A percentile compares a stretch with the other conserved stretches of the same genome.
phyloP scores from a whole-genome alignment of 2,888 invertebrate genomes.

The Papilio elwesi region DNA sequence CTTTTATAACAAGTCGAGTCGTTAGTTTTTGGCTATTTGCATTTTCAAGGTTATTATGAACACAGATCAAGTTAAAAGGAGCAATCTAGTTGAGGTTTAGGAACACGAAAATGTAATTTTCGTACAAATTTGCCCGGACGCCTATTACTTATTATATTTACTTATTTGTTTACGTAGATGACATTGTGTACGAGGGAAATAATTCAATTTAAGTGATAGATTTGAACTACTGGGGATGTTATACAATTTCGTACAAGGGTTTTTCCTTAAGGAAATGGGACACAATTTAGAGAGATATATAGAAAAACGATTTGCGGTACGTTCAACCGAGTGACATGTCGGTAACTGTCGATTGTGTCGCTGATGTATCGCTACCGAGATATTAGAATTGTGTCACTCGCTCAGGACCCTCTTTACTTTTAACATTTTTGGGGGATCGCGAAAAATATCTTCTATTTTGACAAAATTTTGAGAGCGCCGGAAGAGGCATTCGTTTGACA shows the following conservation, averaged over 20 bases:
- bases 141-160: no score
- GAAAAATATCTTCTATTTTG: conserved; percentile 26
- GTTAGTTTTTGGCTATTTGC: no score
- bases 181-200: background rate
- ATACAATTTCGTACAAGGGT: conserved; percentile 18
- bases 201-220: conserved; percentile 17
- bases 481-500: conserved; percentile 14
- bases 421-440: conserved; percentile 26
- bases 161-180: background rate
- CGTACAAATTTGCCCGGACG: no score
- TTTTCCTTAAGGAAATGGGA: conserved; percentile 25
- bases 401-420: conserved; percentile 35
- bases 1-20: no score
- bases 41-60: no score
- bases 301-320: conserved; percentile 23
- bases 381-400: conserved; percentile 38
- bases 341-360: conserved; percentile 32
- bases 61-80: no score
- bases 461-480: conserved; percentile 12
- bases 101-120: no score
- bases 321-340: conserved; percentile 19
- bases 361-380: conserved; percentile 32
- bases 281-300: conserved; percentile 7
- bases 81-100: no score
- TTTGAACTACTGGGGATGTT: background rate